Evolutionary conservation across 2,797 vertebrate species (phyloP), one percentile per base, ranked within the genome.

Genomic region (Chelon labrosus): DNA sequence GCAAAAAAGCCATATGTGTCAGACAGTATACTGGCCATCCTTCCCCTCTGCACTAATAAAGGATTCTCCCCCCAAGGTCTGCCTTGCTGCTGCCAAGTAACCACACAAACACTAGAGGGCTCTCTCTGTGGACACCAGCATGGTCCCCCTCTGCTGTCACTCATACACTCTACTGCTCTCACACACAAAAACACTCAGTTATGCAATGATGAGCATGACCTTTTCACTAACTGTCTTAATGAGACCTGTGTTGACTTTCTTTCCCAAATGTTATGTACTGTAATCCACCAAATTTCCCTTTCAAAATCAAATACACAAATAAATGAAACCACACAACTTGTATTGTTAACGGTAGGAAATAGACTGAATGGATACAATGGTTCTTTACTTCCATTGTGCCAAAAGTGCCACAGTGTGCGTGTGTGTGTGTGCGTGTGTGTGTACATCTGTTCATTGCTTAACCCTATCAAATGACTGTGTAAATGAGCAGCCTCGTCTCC

Each of bases 61-160:
- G 64, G 54, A 68, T 39, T 53, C 58, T 71, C 63, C 46, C 4
- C 0, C 3, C 10, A 20, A 65, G 70, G 70, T 74, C 64, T 39
- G 38, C 35, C 25, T 16, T 22, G 9, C 54, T 76, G 89, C 88
- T 94, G 93, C 88, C 88, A 86, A 86, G 79, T 56, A 91, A 82
- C 90, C 82, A 80, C 66, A 79, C 93, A 92, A 93, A 95, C 96
- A 94, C 96, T 97, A 98, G 96, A 97, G 97, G 96, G 96, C 96
- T 91, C 96, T 95, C 95, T 94, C 69, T 69, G 27, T 77, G 79
- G 83, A 83, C 72, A 64, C 67, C 85, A 75, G 55, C 73, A 13
- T 8, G 75, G 60, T 13, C 38, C 69, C 66, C 55, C 49, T 81
- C 75, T 79, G 76, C 85, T 84, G 82, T 81, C 83, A 87, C 68